Percentiles rank a stretch among this genome's conserved stretches.
These are phyloP conservation scores for Drosophila atripex DNA, from an alignment of 2,888 invertebrate species.

Conservation along the genomic window DNA sequence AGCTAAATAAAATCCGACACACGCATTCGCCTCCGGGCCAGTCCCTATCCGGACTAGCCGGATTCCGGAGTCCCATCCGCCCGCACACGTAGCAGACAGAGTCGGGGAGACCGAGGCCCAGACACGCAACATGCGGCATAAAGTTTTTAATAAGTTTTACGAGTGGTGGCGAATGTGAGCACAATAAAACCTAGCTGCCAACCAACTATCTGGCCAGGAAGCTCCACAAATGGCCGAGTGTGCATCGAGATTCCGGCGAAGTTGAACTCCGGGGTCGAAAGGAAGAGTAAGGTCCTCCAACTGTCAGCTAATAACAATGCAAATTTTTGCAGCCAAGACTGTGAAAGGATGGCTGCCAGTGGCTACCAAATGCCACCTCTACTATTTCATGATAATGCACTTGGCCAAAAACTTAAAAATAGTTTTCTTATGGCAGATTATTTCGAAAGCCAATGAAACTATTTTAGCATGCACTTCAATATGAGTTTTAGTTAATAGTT, in stretches of 20 bases:
- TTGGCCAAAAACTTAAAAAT: background rate
- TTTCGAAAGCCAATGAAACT: too few species aligned
- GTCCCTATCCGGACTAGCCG: conserved; percentile 33
- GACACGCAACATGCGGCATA: conserved; percentile 65
- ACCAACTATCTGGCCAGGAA: conserved; percentile 56
- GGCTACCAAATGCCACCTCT: conserved; percentile 17
- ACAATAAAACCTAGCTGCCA: conserved; percentile 74
- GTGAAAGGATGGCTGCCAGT: conserved; percentile 22
- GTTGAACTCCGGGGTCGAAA: conserved; percentile 20
- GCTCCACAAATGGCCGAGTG: conserved; percentile 29
- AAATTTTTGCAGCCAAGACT: conserved; percentile 53
- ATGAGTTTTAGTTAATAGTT: background rate
- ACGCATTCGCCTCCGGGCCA: conserved; percentile 46
- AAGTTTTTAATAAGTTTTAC: conserved; percentile 80
- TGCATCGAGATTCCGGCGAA: conserved; percentile 13
- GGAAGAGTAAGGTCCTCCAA: conserved; percentile 18
- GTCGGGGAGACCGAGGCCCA: conserved; percentile 30
- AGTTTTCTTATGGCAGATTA: background rate
- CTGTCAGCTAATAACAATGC: conserved; percentile 74
- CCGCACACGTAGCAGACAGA: conserved; percentile 38
- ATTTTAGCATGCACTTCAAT: background rate
- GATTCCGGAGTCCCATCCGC: conserved; percentile 2
- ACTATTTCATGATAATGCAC: conserved; percentile 27
- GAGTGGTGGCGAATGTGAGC: conserved; percentile 76
- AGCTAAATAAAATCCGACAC: conserved; percentile 60